Evolutionary conservation across 1,140 invertebrate species (phyloP), one percentile per base, ranked within the genome.

Genomic region (Colletes latitarsis): DNA sequence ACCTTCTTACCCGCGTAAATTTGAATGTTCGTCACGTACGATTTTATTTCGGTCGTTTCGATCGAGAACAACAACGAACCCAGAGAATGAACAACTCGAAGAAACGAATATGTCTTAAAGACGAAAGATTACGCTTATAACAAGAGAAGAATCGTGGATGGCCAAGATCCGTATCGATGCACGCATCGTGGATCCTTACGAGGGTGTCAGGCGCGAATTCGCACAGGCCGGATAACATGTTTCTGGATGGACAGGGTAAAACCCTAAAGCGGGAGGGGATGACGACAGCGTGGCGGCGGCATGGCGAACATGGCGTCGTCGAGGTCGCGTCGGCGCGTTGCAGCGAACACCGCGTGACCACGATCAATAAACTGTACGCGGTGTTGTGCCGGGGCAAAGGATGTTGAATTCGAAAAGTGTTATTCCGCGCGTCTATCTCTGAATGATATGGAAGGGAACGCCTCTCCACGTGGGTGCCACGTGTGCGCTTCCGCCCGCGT

Each of bases 401-500:
- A 93, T 93, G 92, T 92, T 92, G 92, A 92, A 93, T 93, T 92
- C 91, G 91, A 94, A 93, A 93, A 93, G 92, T 93, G 92, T 93
- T 92, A 93, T 92, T 93, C 90, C 91, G 91, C 92, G 92, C 92
- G 91, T 92, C 92, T 93, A 93, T 93, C 92, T 93, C 92, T 92
- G 92, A 93, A 94, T 93, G 93, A 93, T 93, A 92, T 92, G 92
- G 91, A 92, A 92, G 91, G 92, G 90, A 92, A 93, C 92, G 93
- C 93, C 92, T 93, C 92, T 93, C 92, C 93, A 93, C 93, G 93
- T 94, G 93, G 91, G 82, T 81, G 89, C 89, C 93, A 93, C 93
- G 93, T 93, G 93, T 92, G 89, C 89, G 87, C 87, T 84, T 88
- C 87, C 89, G 88, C 87, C 76, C 81, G 67, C 84, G 82, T 69